Conservation (phyloP, 2,888 invertebrate species). For the Hypomecis punctinalis region DNA sequence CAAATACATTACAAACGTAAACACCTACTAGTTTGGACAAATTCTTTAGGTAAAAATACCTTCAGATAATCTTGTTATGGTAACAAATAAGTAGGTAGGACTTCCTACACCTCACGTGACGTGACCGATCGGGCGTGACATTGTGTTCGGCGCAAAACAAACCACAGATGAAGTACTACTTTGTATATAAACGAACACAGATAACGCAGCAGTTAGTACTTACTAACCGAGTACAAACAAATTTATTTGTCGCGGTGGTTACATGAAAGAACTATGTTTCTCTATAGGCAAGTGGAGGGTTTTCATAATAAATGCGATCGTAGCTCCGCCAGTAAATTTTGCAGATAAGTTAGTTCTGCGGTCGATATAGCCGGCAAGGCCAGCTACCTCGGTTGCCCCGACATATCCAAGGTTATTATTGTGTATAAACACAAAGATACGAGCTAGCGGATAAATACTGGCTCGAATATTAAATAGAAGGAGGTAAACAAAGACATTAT, state of each 20-base stretch:
- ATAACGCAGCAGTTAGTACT: conserved; percentile 3
- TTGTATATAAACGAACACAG: neutral
- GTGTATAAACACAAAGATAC: conserved; percentile 74
- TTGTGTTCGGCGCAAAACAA: conserved; percentile 49
- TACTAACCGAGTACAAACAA: neutral
- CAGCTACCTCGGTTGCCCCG: conserved; percentile 57
- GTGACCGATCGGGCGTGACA: conserved; percentile 37
- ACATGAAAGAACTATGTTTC: conserved; percentile 1
- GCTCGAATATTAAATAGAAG: conserved; percentile 40
- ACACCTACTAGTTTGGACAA: no score
- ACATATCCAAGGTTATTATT: conserved; percentile 76
- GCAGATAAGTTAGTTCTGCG: conserved; percentile 6
- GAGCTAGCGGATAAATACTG: conserved; percentile 37
- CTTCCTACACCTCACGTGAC: conserved; percentile 27
- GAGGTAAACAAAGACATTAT: conserved; percentile 37
- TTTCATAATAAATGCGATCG: neutral
- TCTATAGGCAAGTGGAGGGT: neutral
- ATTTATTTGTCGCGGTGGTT: neutral
- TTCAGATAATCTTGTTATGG: neutral
- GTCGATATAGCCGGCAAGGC: conserved; percentile 58
- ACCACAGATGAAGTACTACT: conserved; percentile 9
- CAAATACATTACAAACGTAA: no score
- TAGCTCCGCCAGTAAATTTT: neutral
- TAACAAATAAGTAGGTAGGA: neutral
- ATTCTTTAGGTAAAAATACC: neutral